Conservation (phyloP, 2,797 vertebrate genomes). For the Syngnathus acus region DNA sequence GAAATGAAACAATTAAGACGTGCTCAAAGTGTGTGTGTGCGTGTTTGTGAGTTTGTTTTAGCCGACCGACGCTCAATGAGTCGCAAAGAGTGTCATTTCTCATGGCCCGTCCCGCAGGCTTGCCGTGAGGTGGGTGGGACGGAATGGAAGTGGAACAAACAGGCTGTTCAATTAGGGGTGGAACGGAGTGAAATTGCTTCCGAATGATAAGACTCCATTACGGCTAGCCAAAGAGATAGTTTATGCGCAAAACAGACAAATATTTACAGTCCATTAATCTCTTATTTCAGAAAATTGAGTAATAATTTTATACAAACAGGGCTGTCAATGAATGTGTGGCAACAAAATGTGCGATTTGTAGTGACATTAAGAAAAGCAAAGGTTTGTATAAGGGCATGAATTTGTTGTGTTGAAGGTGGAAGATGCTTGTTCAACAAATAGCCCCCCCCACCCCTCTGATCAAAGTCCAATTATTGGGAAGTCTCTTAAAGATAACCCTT, state of each 20-base stretch:
- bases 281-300: background rate
- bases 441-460: background rate
- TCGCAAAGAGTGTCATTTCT: slow-evolving; percentile 37
- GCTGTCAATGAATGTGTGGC: background rate
- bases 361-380: too few species aligned
- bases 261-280: background rate
- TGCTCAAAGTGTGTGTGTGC: too few species aligned
- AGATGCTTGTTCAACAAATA: too few species aligned
- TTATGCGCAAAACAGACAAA: background rate
- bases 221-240: slow-evolving; percentile 12
- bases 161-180: slow-evolving; percentile 74
- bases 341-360: too few species aligned
- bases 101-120: slow-evolving; percentile 49
- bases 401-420: too few species aligned
- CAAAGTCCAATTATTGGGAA: background rate
- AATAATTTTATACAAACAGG: background rate
- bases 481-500: background rate
- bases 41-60: slow-evolving; percentile 40
- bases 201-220: slow-evolving; percentile 77
- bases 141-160: slow-evolving; percentile 33
- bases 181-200: slow-evolving; percentile 79
- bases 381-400: background rate
- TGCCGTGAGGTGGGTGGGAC: slow-evolving; percentile 68
- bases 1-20: too few species aligned
- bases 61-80: slow-evolving; percentile 1